These are phyloP conservation scores for Agriopis aurantiaria DNA, from an alignment of 2,888 invertebrate genomes.

Conservation along the genomic window DNA sequence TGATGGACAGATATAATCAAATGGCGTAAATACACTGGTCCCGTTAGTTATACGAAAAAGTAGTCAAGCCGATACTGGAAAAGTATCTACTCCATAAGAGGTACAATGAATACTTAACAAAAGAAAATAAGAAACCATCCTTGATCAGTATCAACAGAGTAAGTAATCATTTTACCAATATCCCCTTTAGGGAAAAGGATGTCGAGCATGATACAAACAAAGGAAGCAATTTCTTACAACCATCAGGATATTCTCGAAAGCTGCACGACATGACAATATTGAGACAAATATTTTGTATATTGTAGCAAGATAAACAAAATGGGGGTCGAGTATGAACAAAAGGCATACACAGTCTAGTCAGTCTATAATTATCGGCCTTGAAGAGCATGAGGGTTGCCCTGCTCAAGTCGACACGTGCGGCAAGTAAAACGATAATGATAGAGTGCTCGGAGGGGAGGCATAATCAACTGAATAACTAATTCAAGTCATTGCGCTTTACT, in stretches of 20 bases:
- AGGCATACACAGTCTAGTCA: slow-evolving; percentile 55
- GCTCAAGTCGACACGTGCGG: slow-evolving; percentile 78
- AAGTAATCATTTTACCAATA: slow-evolving; percentile 43
- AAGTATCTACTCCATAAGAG: slow-evolving; percentile 28
- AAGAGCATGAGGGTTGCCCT: slow-evolving; percentile 70
- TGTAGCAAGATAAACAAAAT: slow-evolving; percentile 53
- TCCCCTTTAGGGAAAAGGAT: slow-evolving; percentile 41
- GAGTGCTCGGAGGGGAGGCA: slow-evolving; percentile 81
- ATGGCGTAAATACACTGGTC: background rate
- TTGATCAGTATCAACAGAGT: slow-evolving; percentile 42
- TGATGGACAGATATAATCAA: background rate
- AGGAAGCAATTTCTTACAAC: slow-evolving; percentile 38
- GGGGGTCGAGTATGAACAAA: slow-evolving; percentile 61
- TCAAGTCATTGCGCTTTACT: slow-evolving; percentile 81
- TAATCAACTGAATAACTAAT: slow-evolving; percentile 83
- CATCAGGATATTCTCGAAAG: slow-evolving; percentile 38
- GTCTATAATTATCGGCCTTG: slow-evolving; percentile 81
- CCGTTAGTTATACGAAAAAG: slow-evolving; percentile 26
- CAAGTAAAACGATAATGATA: slow-evolving; percentile 82
- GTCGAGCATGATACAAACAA: slow-evolving; percentile 39
- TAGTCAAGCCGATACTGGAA: slow-evolving; percentile 16
- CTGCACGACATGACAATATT: slow-evolving; percentile 28
- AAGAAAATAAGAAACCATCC: slow-evolving; percentile 32
- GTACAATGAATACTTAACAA: slow-evolving; percentile 32
- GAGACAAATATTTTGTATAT: slow-evolving; percentile 50